phyloP scores from a whole-genome alignment of 2,113 vertebrate species.

The Sinosuthora webbiana region DNA sequence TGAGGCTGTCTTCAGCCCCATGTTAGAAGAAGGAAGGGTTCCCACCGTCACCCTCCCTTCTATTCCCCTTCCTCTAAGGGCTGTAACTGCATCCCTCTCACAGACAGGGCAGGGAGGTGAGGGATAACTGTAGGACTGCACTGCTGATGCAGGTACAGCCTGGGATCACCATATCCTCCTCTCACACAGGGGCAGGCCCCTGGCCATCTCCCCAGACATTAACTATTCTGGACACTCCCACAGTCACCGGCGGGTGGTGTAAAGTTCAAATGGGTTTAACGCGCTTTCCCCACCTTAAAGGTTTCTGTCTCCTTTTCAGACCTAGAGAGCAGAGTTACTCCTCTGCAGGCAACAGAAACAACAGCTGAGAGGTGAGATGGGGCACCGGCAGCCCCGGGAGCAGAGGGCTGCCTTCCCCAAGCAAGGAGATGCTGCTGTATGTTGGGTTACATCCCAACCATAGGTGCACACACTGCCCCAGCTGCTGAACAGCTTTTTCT shows the following conservation, averaged over 20 bases:
- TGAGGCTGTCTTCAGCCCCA: background rate
- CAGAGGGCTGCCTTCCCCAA: background rate
- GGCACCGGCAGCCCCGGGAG: background rate
- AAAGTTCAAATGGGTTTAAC: background rate
- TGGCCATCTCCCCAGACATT: background rate
- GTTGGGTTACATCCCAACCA: background rate
- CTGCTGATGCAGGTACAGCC: background rate
- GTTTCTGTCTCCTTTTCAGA: background rate
- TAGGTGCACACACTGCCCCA: background rate
- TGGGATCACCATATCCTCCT: background rate
- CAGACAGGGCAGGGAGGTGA: background rate
- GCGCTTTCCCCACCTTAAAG: accelerated
- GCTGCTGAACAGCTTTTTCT: background rate
- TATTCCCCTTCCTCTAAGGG: background rate
- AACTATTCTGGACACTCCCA: too few relatives aligned
- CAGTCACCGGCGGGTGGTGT: accelerated
- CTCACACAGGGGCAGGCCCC: background rate
- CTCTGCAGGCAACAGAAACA: background rate
- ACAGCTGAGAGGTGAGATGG: background rate
- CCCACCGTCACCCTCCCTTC: background rate
- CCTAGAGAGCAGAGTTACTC: background rate
- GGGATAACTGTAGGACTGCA: background rate
- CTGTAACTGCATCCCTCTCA: background rate
- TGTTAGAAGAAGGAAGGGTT: background rate
- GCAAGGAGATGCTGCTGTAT: background rate